A percentile compares a stretch with the other conserved stretches of the same genome.
Evolutionary conservation across 1,140 invertebrate genomes (phyloP).

Genomic region (Drosophila takahashii): DNA sequence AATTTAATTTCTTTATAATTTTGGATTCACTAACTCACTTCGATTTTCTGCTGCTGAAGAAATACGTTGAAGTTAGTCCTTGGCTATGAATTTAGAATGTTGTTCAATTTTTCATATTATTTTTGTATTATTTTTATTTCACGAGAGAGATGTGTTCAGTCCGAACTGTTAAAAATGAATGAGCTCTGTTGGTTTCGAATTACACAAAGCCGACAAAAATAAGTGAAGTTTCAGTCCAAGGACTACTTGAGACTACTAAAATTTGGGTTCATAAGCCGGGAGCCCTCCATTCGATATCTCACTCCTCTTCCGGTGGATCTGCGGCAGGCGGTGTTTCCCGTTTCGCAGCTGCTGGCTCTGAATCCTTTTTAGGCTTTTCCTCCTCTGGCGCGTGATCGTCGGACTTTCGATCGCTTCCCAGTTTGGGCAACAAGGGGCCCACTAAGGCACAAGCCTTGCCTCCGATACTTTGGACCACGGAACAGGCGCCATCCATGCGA

Average conservation of each 20-base stretch:
- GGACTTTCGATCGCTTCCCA: neutral
- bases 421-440: constrained; percentile 3
- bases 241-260: constrained; percentile 5
- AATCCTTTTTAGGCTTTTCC: neutral
- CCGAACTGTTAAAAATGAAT: constrained; percentile 22
- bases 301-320: constrained; percentile 3
- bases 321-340: too few species aligned
- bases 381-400: neutral
- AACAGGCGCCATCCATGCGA: constrained; percentile 9
- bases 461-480: neutral
- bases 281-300: neutral
- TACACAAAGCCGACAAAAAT: neutral
- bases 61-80: constrained; percentile 26
- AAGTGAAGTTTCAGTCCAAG: neutral
- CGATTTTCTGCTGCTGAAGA: constrained; percentile 29
- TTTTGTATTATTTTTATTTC: constrained; percentile 8
- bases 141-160: constrained; percentile 20
- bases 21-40: neutral
- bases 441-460: constrained; percentile 1
- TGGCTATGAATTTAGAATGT: constrained; percentile 26
- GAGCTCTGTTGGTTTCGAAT: neutral
- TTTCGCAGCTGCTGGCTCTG: neutral
- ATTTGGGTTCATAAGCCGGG: neutral
- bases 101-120: constrained; percentile 29
- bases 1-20: too few species aligned